Base-by-base conservation (phyloP, 2,888 invertebrate genomes). In the Ectemnius continuus region DNA sequence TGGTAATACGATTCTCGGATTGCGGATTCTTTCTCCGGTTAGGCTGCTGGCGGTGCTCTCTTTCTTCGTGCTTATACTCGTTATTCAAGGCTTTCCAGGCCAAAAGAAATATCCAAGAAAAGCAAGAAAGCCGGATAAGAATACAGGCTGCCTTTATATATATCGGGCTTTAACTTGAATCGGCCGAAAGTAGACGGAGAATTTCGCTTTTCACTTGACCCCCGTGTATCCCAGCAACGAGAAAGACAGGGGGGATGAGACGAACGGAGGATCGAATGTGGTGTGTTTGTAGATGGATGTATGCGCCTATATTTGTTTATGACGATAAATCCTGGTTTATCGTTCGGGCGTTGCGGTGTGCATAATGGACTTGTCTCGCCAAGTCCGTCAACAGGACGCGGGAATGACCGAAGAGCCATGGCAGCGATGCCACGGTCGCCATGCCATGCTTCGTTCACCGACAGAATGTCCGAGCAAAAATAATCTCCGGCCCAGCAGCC, bases 301-400 rank as follows among this genome's bases (percentile, higher is more conserved):
- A 11, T 8, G 36, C 36, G 36, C 36, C 36, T 36, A 36, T 36
- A 77, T 82, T 75, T 79, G 74, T 76, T 82, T 79, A 82, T 74
- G 65, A 46, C 68, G 73, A 80, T 83, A 83, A 79, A 79, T 81
- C 70, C 71, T 63, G 63, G 47, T 77, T 83, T 73, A 81, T 77
- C 71, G 73, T 73, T 68, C 26, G 66, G 47, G 47, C 57, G 52
- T 62, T 62, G 48, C 48, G 62, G 65, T 67, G 56, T 20, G 48
- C 68, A 67, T 80, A 78, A 78, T 80, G 75, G 70, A 71, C 71
- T 70, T 59, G 67, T 72, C 67, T 56, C 8, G 70, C 46, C 80
- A 56, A 64, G 61, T 70, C 46, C 67, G 69, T 73, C 77, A 80
- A 70, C 70, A 61, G 45, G 48, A 23, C 18, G 68, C 46, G 59